Evolutionary conservation across 2,113 vertebrate genomes (phyloP).

Genomic region (Typhlomys cinereus): DNA sequence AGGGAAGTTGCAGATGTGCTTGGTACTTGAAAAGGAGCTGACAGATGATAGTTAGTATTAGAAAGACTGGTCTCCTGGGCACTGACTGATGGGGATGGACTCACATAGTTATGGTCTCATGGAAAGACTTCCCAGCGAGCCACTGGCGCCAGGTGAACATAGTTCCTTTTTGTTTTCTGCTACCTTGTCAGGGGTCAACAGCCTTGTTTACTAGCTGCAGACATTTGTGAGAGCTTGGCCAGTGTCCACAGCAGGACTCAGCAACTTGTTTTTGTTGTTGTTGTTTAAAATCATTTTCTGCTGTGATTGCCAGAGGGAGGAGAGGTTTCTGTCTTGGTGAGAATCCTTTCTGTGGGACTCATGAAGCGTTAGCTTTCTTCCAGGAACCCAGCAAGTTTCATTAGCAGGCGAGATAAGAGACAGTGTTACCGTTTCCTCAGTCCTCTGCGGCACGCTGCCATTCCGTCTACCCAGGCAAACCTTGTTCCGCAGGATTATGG

Average conservation of each 20-base stretch:
- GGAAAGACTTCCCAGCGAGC: not conserved
- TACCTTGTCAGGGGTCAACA: conserved; percentile 26
- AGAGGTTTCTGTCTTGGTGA: not conserved
- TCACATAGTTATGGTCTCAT: not conserved
- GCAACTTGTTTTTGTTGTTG: too few species aligned
- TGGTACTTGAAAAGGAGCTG: not conserved
- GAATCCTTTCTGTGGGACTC: not conserved
- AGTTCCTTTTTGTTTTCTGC: not conserved
- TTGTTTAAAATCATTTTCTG: not conserved
- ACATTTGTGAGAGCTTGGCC: conserved; percentile 22
- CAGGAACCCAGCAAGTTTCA: conserved; percentile 7
- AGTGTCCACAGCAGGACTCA: not conserved
- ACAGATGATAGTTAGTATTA: not conserved
- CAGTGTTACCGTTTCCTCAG: not conserved
- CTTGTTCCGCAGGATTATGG: not conserved
- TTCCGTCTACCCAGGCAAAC: not conserved
- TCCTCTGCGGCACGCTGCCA: not conserved
- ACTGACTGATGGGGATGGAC: not conserved
- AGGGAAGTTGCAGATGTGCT: not conserved
- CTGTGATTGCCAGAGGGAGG: not conserved
- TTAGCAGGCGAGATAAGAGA: not conserved
- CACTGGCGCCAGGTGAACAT: not conserved
- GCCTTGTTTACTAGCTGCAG: not conserved
- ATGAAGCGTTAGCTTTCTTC: conserved; percentile 21
- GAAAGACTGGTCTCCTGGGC: not conserved